phyloP scores from a whole-genome alignment of 2,113 vertebrate species.

The Gobiocypris rarus region DNA sequence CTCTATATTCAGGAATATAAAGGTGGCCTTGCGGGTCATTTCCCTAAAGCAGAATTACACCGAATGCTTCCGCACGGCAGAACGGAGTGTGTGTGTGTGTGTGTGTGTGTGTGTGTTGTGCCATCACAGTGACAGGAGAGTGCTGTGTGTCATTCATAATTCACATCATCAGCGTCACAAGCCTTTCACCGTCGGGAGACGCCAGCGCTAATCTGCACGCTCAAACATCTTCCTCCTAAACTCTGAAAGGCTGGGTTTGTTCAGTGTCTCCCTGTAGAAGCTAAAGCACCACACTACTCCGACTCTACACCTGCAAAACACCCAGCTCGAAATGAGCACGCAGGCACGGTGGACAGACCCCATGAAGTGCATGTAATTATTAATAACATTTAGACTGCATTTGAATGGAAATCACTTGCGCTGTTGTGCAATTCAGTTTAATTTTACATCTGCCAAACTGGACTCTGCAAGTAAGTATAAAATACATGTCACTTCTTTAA shows the following conservation, averaged over 20 bases:
- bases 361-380: not conserved
- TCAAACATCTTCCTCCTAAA: not conserved
- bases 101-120: not conserved
- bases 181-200: not conserved
- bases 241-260: not conserved
- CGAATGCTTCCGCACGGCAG: not conserved
- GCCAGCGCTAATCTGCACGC: not conserved
- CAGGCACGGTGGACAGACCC: not conserved
- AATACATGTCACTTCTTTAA: constrained; percentile 20
- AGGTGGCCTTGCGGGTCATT: not conserved
- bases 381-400: not conserved
- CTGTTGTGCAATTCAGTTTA: not conserved
- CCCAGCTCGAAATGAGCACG: not conserved
- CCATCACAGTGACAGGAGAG: constrained; percentile 33
- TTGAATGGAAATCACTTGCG: not conserved
- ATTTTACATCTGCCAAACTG: not conserved
- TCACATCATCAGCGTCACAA: constrained; percentile 17
- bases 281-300: not conserved
- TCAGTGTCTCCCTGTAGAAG: not conserved
- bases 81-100: not conserved
- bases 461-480: not conserved
- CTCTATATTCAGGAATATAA: not conserved
- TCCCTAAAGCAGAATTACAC: not conserved
- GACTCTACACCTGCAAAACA: not conserved
- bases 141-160: constrained; percentile 45